phyloP scores from a whole-genome alignment of 2,888 invertebrate genomes.

The Pyrgus malvae region DNA sequence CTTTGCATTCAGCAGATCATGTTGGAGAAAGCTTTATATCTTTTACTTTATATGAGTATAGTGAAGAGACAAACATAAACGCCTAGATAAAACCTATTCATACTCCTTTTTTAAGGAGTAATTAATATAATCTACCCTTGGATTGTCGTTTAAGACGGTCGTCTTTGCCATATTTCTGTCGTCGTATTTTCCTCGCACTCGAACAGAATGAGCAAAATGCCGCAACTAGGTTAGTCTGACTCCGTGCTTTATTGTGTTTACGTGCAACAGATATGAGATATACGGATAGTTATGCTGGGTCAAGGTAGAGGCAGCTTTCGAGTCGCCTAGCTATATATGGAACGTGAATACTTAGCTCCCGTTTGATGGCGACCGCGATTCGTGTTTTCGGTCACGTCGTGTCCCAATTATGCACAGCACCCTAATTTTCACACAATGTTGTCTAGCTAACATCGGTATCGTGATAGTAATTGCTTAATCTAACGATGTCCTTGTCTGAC shows the following conservation, averaged over 20 bases:
- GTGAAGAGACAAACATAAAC: too few species aligned
- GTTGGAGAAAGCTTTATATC: too few species aligned
- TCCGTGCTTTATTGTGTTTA: conserved; percentile 77
- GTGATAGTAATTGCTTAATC: conserved; percentile 65
- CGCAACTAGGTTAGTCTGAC: conserved; percentile 72
- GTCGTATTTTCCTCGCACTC: conserved; percentile 44
- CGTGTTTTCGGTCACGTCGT: conserved; percentile 56
- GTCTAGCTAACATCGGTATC: conserved; percentile 54
- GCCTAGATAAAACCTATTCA: too few species aligned
- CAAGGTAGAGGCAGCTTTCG: conserved; percentile 78
- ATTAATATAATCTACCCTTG: conserved; percentile 22
- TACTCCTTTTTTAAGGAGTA: background rate
- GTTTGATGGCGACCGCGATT: conserved; percentile 48
- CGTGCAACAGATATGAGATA: conserved; percentile 77
- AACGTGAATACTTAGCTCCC: conserved; percentile 63
- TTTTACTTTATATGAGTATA: too few species aligned
- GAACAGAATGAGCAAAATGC: conserved; percentile 66
- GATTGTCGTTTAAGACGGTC: conserved; percentile 30
- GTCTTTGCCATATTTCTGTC: conserved; percentile 32
- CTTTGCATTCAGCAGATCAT: too few species aligned
- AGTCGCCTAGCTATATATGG: conserved; percentile 66
- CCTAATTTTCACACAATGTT: conserved; percentile 65
- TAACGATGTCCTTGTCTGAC: conserved; percentile 57
- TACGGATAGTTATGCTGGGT: conserved; percentile 61
- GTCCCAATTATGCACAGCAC: conserved; percentile 55